These are phyloP conservation scores for Gymnogyps californianus DNA, from an alignment of 2,113 vertebrate species.

Conservation along the genomic window DNA sequence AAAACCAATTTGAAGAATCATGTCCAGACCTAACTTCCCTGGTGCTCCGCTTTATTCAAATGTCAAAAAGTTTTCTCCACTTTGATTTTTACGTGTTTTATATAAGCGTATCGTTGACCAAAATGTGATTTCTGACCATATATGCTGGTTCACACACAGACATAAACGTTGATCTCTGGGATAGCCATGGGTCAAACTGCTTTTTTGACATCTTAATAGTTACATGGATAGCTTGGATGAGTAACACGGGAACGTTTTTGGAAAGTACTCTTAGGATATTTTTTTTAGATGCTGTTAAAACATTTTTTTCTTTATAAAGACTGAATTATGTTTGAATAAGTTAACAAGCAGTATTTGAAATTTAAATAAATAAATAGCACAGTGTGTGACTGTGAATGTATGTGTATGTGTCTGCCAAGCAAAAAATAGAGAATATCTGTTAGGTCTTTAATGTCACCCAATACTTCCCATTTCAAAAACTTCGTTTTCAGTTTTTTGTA, in stretches of 20 bases:
- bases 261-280: neutral
- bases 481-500: neutral
- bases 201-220: neutral
- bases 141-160: neutral
- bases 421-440: constrained; percentile 3
- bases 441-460: neutral
- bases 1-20: neutral
- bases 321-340: neutral
- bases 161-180: neutral
- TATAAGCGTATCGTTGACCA: rapidly evolving
- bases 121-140: neutral
- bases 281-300: neutral
- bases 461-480: neutral
- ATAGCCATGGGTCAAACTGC: neutral
- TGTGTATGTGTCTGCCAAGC: neutral
- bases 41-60: neutral
- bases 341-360: neutral
- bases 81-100: neutral
- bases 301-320: neutral
- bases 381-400: neutral
- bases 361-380: constrained; percentile 21
- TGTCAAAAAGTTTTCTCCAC: neutral
- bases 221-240: neutral
- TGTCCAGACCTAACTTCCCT: neutral
- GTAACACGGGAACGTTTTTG: neutral